phyloP scores from a whole-genome alignment of 2,888 invertebrate genomes.

The Aelia acuminata region DNA sequence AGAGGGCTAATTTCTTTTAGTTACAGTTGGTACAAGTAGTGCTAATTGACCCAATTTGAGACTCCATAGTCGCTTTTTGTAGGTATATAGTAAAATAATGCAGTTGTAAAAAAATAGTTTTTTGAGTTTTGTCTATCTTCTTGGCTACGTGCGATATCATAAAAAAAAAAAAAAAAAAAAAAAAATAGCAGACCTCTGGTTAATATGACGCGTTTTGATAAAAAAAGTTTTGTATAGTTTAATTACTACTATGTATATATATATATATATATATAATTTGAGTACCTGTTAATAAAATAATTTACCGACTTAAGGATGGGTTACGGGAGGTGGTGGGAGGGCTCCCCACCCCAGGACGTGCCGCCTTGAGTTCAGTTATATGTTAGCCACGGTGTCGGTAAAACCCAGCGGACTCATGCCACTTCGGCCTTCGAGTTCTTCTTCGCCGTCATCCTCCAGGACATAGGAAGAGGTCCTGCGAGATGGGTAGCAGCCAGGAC shows the following conservation, averaged over 20 bases:
- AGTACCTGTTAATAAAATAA: neutral
- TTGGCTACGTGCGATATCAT: too few relatives aligned
- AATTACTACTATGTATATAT: neutral
- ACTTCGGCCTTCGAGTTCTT: slow-evolving; percentile 62
- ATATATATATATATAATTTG: neutral
- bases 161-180: too few relatives aligned
- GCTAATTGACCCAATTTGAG: too few relatives aligned
- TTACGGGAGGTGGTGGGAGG: neutral
- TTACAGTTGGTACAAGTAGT: too few relatives aligned
- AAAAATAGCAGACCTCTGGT: too few relatives aligned
- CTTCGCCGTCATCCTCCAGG: slow-evolving; percentile 33
- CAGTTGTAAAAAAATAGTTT: too few relatives aligned
- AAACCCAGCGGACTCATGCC: slow-evolving; percentile 61
- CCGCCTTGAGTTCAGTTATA: slow-evolving; percentile 1
- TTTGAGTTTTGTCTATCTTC: too few relatives aligned
- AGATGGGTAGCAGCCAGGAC: slow-evolving; percentile 18
- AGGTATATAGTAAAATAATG: too few relatives aligned
- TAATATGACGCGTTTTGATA: too few relatives aligned
- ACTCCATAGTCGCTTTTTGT: too few relatives aligned
- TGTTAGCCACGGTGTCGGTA: slow-evolving; percentile 56
- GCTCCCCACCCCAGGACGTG: neutral
- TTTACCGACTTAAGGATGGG: neutral
- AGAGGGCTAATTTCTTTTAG: too few relatives aligned
- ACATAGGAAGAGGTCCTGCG: slow-evolving; percentile 48
- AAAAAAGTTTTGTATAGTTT: neutral